phyloP scores from a whole-genome alignment of 2,113 vertebrate species.

The Pangasianodon gigas region DNA sequence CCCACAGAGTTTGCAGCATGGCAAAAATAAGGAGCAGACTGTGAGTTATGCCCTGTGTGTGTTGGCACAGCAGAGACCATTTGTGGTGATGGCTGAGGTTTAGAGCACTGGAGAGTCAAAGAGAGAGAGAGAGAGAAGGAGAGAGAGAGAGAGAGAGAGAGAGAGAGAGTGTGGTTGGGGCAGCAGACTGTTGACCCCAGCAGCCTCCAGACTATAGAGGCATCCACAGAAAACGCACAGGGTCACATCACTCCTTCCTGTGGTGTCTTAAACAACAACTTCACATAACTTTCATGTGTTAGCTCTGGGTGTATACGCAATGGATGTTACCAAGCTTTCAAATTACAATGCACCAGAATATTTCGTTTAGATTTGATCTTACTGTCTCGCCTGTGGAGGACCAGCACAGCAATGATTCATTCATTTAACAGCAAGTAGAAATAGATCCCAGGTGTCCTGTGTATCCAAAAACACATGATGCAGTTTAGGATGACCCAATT shows the following conservation, averaged over 20 bases:
- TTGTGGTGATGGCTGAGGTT: slow-evolving; percentile 73
- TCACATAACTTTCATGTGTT: background rate
- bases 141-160: slow-evolving; percentile 21
- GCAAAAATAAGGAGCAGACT: slow-evolving; percentile 61
- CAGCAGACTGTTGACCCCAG: slow-evolving; percentile 51
- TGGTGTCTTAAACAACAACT: slow-evolving; percentile 26
- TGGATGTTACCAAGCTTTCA: background rate
- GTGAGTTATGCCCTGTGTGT: slow-evolving; percentile 65
- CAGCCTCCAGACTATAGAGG: slow-evolving; percentile 28
- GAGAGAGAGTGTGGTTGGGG: slow-evolving; percentile 42
- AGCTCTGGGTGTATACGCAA: slow-evolving; percentile 1
- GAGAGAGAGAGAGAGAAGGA: slow-evolving; percentile 28
- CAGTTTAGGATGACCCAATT: slow-evolving; percentile 25
- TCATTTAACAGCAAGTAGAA: slow-evolving; percentile 25
- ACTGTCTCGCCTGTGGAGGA: slow-evolving; percentile 11
- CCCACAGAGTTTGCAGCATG: slow-evolving; percentile 51
- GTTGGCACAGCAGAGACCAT: slow-evolving; percentile 65
- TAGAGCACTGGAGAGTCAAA: slow-evolving; percentile 55
- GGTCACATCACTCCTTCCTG: slow-evolving; percentile 20
- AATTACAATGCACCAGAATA: slow-evolving; percentile 1
- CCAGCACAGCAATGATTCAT: background rate
- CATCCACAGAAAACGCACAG: slow-evolving; percentile 28
- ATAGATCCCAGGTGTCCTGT: slow-evolving; percentile 36
- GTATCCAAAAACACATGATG: slow-evolving; percentile 20
- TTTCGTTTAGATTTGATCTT: slow-evolving; percentile 11